Conservation (phyloP, 2,113 vertebrate genomes). For the Gymnogyps californianus region DNA sequence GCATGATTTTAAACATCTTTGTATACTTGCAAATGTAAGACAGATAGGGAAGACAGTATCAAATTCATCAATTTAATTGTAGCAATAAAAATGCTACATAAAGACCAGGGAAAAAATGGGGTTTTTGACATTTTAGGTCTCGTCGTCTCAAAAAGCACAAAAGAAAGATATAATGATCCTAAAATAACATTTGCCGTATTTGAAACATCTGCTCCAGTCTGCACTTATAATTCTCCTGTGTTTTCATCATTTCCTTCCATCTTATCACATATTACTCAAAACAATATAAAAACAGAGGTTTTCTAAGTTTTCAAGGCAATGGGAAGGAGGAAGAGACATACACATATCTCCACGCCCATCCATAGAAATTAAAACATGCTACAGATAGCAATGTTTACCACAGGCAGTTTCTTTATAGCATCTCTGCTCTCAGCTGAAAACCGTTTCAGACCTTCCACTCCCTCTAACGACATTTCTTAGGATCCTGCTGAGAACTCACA, state of each 20-base stretch:
- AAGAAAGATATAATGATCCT: background rate
- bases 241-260: background rate
- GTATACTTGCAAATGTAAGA: background rate
- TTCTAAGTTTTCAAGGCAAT: background rate
- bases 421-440: background rate
- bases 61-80: background rate
- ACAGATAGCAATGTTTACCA: background rate
- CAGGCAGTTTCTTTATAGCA: background rate
- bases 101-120: background rate
- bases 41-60: background rate
- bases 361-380: background rate
- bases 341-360: accelerated
- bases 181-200: background rate
- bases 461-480: background rate
- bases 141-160: background rate
- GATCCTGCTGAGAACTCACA: background rate
- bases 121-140: background rate
- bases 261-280: background rate
- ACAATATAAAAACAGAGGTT: background rate
- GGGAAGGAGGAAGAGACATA: background rate
- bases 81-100: background rate
- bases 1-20: background rate
- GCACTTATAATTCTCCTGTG: background rate
- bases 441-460: background rate
- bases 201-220: slow-evolving; percentile 33